These are phyloP conservation scores for Cyanistes caeruleus DNA, from an alignment of 2,113 vertebrate genomes.

Conservation along the genomic window DNA sequence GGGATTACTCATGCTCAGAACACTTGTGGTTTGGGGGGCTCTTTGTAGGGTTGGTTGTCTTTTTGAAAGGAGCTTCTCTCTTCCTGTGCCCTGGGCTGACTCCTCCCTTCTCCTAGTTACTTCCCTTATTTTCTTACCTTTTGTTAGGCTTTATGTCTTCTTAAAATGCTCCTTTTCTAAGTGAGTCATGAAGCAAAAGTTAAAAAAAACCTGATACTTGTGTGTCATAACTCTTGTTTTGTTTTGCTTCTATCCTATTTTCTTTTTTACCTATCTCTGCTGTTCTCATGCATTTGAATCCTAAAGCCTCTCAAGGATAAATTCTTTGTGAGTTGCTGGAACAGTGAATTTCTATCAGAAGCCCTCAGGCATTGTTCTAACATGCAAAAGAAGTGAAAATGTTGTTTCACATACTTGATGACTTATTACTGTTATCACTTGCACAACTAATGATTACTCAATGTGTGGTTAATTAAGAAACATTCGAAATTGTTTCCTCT, in stretches of 20 bases:
- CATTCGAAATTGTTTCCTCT: not conserved
- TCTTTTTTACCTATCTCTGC: not conserved
- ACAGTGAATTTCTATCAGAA: not conserved
- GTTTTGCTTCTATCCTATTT: not conserved
- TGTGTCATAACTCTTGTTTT: not conserved
- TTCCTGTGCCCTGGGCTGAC: not conserved
- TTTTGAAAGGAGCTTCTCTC: not conserved
- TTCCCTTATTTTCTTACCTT: not conserved
- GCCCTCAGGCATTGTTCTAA: not conserved
- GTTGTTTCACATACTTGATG: not conserved
- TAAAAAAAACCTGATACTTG: not conserved
- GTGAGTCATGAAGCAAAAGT: accelerated
- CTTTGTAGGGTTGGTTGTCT: not conserved
- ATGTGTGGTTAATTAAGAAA: not conserved
- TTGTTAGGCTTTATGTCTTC: not conserved
- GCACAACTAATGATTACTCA: not conserved
- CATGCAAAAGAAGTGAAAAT: not conserved
- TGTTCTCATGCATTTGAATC: not conserved
- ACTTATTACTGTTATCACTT: not conserved
- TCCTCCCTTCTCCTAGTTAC: not conserved
- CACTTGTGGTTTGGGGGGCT: accelerated
- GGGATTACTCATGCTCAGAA: not conserved
- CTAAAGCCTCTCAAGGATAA: not conserved
- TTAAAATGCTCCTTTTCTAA: not conserved
- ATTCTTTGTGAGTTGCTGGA: not conserved